A percentile compares a stretch with the other conserved stretches of the same genome.
Evolutionary conservation across 2,113 vertebrate genomes (phyloP).

Genomic region (Sinocyclocheilus maitianheensis): DNA sequence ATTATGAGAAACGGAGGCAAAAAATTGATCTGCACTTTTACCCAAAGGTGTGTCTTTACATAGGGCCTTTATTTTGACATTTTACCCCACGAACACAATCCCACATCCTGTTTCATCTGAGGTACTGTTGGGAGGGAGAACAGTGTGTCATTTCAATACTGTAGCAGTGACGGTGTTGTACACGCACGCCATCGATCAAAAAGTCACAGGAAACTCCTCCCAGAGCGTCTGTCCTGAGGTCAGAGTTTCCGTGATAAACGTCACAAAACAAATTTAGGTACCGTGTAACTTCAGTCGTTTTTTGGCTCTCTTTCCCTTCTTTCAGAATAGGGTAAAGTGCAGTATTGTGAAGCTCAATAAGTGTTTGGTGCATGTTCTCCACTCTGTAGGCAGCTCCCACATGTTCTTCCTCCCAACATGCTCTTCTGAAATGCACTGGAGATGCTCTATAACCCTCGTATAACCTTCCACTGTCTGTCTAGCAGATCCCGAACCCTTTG

Average conservation of each 20-base stretch:
- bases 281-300: slow-evolving; percentile 5
- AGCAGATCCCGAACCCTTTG: not conserved
- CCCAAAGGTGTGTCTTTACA: not conserved
- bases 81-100: not conserved
- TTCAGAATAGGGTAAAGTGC: not conserved
- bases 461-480: slow-evolving; percentile 12
- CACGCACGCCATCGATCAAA: not conserved
- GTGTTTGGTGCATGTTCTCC: slow-evolving; percentile 4
- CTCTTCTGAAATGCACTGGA: slow-evolving; percentile 62
- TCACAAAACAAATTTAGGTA: slow-evolving; percentile 1
- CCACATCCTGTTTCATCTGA: not conserved
- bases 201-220: not conserved
- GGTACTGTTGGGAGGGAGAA: slow-evolving; percentile 11
- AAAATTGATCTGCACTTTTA: not conserved
- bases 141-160: slow-evolving; percentile 22
- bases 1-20: not conserved
- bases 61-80: slow-evolving; percentile 3
- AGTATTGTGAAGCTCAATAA: slow-evolving; percentile 38
- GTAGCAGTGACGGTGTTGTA: slow-evolving; percentile 25
- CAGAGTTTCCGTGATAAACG: not conserved
- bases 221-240: not conserved
- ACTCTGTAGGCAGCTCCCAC: slow-evolving; percentile 63
- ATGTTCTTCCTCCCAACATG: slow-evolving; percentile 55
- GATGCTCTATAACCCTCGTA: not conserved
- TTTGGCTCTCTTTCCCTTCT: slow-evolving; percentile 32